These are phyloP conservation scores for Pristionchus arcanus DNA, from an alignment of 2,888 invertebrate genomes.

Conservation along the genomic window DNA sequence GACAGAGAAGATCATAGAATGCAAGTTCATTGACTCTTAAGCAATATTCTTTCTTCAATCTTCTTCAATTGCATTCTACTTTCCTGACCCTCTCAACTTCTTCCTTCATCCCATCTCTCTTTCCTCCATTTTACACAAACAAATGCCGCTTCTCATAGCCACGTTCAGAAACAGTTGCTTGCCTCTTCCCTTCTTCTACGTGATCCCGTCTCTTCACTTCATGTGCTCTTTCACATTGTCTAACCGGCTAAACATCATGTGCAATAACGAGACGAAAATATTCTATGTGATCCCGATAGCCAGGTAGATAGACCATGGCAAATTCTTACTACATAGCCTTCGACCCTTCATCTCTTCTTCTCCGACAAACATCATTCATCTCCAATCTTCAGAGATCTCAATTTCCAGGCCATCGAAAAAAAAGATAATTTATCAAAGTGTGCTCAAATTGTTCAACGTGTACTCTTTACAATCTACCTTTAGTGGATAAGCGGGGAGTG, in stretches of 20 bases:
- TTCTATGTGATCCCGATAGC: too few species aligned
- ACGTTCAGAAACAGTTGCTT: conserved; percentile 30
- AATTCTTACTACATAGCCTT: neutral
- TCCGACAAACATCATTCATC: neutral
- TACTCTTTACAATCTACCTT: conserved; percentile 52
- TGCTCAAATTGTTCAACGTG: conserved; percentile 14
- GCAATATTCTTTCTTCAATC: neutral
- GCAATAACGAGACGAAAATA: neutral
- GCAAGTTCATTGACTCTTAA: too few species aligned
- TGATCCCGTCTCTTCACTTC: neutral
- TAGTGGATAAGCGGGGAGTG: neutral
- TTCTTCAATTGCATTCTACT: neutral
- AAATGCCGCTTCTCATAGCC: neutral
- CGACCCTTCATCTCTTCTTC: neutral
- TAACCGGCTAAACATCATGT: neutral
- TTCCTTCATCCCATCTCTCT: too few species aligned
- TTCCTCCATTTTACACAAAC: conserved; percentile 40
- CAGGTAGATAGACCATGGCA: neutral
- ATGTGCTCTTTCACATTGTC: neutral
- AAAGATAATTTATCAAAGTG: conserved; percentile 43
- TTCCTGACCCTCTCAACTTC: neutral
- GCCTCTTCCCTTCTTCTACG: neutral
- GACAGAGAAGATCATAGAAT: too few species aligned
- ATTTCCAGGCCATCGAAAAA: neutral
- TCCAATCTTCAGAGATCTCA: too few species aligned